Evolutionary conservation across 2,888 invertebrate genomes (phyloP), one percentile per base, ranked within the genome.

Genomic region (Eucera pruinosa): DNA sequence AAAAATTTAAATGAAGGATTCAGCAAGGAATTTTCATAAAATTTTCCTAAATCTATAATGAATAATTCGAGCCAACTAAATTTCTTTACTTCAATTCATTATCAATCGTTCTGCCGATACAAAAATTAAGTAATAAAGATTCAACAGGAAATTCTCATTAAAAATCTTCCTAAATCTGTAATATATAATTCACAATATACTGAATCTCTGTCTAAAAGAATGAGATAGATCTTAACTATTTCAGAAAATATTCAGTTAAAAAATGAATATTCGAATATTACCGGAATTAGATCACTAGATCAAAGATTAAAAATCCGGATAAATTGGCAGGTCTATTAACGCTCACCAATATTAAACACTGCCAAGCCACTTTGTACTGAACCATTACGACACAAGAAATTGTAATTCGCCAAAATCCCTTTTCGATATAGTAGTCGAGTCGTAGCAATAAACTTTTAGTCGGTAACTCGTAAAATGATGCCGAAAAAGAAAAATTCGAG

Each of bases 281-380:
- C 11, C 20, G 13, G 7, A 33, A 33, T 23, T n/a, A 30, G 15
- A 4, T 48, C 27, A 18, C 27, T 11, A 18, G 15, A n/a, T 30
- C 15, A 23, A 47, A 18, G 13, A 25, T 20, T 23, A 30, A 55
- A 33, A 41, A 71, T 54, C 50, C 78, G 62, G 64, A 64, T 36
- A 48, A 68, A 71, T 55, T 57, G 77, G 62, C 77, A 64, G 78
- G 36, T 60, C 25, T 52, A 52, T 52, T 54, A 45, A 57, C 43
- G 78, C 64, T 68, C 71, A 70, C 62, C 69, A 57, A 84, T 60
- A 57, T 84, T 58, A 65, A 79, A 74, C 84, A 83, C 84, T 84
- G 84, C 79, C 84, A 78, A 73, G 57, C 58, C 68, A 77, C 64
- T 66, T 78, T 68, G 43, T 67, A 71, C 55, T 39, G 60, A 50